Evolutionary conservation across 92 coral and sea anemone genomes (phyloP), one percentile per base, ranked within the genome.

Genomic region (Palythoa grandis): DNA sequence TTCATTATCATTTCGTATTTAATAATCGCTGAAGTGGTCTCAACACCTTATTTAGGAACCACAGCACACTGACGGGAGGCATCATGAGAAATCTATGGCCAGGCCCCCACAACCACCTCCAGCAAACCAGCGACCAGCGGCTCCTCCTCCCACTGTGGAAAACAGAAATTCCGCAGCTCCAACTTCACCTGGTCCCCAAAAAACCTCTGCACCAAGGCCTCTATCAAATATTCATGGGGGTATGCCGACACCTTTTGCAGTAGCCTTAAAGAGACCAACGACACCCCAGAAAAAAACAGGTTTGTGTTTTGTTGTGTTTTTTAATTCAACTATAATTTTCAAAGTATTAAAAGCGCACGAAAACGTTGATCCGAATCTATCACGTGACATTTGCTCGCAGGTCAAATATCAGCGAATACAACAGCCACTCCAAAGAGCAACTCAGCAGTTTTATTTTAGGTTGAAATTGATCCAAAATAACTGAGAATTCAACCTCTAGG

Each of bases 101-200:
- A 65, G 82, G 24, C 70, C 82, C 24, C 82, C 82, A 5, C 48
- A 65, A 17, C 82, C 68, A 17, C 47, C 54, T 1, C 82, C 82
- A 1, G 82, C 43, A 37, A 53, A 74, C 78, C 25, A 40, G 11
- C 19, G 78, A 47, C 69, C 67, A 2, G 10, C 79, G 0, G 61
- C 79, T n/a, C 38, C 63, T 38, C 79, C 79, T 48, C 79, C 63
- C 53, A 68, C 82, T 12, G 52, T 2, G 69, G 82, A 77, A 54
- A 66, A 77, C 16, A 58, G 67, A 77, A 54, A 58, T 17, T 5
- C 50, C 22, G 19, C 82, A 16, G 37, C 69, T 40, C 16, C 82
- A 29, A 69, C 82, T 77, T 77, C 82, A 58, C 39, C 82, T 13
- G 68, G 23, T 29, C 47, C 25, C 12, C 82, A 66, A 54, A 22